Evolutionary conservation across 2,113 vertebrate species (phyloP).

Genomic region (Zosterops lateralis): DNA sequence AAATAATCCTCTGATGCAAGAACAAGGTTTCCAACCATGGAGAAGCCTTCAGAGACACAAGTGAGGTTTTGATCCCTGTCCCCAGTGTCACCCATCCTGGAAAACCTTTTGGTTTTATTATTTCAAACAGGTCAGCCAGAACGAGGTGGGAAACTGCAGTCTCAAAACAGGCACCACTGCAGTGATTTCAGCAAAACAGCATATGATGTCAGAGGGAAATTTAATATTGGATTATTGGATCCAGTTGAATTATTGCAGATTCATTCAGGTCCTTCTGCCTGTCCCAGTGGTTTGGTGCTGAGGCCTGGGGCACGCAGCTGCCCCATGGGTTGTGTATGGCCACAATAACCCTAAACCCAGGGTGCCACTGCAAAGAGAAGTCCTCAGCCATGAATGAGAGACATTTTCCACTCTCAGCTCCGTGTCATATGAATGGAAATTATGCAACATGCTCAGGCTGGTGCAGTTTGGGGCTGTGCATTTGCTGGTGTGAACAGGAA

Average conservation of each 20-base stretch:
- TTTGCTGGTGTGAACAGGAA: not conserved
- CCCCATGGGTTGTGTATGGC: fast-evolving
- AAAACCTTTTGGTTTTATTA: constrained; percentile 5
- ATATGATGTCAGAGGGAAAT: not conserved
- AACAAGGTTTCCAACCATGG: not conserved
- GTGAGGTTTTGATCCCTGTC: not conserved
- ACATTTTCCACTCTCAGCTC: not conserved
- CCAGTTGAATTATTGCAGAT: not conserved
- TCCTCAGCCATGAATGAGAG: not conserved
- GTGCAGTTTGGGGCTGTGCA: no score
- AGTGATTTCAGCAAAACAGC: not conserved
- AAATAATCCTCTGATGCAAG: not conserved
- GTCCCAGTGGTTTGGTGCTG: not conserved
- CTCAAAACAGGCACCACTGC: not conserved
- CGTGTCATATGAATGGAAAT: not conserved
- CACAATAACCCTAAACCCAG: fast-evolving
- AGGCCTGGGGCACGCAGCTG: not conserved
- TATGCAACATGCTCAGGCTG: not conserved
- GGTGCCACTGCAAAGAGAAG: fast-evolving
- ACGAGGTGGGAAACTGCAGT: not conserved
- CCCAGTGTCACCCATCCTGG: not conserved
- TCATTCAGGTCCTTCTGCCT: not conserved
- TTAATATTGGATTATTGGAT: not conserved
- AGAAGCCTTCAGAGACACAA: not conserved
- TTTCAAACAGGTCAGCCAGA: not conserved